Evolutionary conservation across 2,888 invertebrate genomes (phyloP).

Genomic region (Lutraria lutraria): DNA sequence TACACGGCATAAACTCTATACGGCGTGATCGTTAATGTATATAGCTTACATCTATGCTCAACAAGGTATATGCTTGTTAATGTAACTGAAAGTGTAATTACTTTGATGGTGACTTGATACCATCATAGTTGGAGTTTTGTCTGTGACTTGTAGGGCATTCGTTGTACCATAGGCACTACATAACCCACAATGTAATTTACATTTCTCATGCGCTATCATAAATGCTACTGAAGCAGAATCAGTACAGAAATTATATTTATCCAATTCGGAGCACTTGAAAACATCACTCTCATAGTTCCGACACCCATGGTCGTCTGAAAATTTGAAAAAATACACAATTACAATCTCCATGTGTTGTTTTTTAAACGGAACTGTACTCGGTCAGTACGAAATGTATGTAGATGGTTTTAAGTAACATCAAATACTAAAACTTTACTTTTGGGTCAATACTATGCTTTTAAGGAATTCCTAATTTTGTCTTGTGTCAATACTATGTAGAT

Average conservation of each 20-base stretch:
- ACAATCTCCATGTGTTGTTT: background rate
- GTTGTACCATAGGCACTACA: constrained; percentile 30
- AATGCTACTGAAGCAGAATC: constrained; percentile 46
- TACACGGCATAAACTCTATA: too few relatives aligned
- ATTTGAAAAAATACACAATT: background rate
- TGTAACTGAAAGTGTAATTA: background rate
- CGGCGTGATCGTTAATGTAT: too few relatives aligned
- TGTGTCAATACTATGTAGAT: too few relatives aligned
- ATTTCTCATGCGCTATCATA: constrained; percentile 55
- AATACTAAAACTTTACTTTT: too few relatives aligned
- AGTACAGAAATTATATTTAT: constrained; percentile 53
- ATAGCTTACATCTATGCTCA: too few relatives aligned
- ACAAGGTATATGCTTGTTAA: too few relatives aligned
- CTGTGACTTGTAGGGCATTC: background rate
- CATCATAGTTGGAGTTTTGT: background rate
- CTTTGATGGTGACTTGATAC: background rate
- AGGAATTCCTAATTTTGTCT: too few relatives aligned
- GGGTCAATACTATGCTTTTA: too few relatives aligned
- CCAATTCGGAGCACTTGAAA: constrained; percentile 41
- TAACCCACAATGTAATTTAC: constrained; percentile 53
- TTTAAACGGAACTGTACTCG: too few relatives aligned
- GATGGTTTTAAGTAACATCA: too few relatives aligned
- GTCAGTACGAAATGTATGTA: too few relatives aligned
- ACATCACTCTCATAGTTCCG: constrained; percentile 42
- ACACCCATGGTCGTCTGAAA: constrained; percentile 34